phyloP scores from a whole-genome alignment of 2,888 invertebrate genomes.

The Rutpela maculata region DNA sequence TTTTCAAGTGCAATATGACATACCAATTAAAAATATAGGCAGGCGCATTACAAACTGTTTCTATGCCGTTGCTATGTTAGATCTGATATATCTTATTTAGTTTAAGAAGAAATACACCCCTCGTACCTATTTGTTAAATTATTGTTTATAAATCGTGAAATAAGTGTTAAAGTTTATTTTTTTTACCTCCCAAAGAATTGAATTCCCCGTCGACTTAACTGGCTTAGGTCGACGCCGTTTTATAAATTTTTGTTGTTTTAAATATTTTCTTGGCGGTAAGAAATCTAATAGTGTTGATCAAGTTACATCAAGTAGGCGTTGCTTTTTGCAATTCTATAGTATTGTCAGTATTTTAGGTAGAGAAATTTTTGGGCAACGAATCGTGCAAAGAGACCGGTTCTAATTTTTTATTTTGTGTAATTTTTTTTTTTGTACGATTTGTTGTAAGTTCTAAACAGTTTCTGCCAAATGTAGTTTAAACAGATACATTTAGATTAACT shows the following conservation, averaged over 20 bases:
- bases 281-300: slow-evolving; percentile 37
- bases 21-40: slow-evolving; percentile 2
- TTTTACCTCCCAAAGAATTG: slow-evolving; percentile 19
- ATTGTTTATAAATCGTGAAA: slow-evolving; percentile 35
- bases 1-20: slow-evolving; percentile 24
- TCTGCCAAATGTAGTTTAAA: slow-evolving; percentile 60
- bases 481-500: slow-evolving; percentile 51
- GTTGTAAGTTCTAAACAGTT: slow-evolving; percentile 45
- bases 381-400: slow-evolving; percentile 36
- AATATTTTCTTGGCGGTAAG: slow-evolving; percentile 6
- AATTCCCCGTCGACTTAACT: slow-evolving; percentile 32
- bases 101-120: slow-evolving; percentile 41
- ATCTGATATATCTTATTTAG: slow-evolving; percentile 44
- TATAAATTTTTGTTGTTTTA: slow-evolving; percentile 19
- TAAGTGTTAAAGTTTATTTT: slow-evolving; percentile 37
- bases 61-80: slow-evolving; percentile 39
- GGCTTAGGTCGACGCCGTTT: slow-evolving; percentile 39
- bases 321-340: slow-evolving; percentile 48
- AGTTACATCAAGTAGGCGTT: slow-evolving; percentile 40
- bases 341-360: slow-evolving; percentile 49
- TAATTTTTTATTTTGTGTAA: slow-evolving; percentile 12
- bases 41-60: slow-evolving; percentile 36
- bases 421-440: slow-evolving; percentile 37
- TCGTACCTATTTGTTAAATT: slow-evolving; percentile 42
- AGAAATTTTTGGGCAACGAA: slow-evolving; percentile 41